Base-by-base conservation (phyloP, 1,140 invertebrate species). In the Agraylea sexmaculata region DNA sequence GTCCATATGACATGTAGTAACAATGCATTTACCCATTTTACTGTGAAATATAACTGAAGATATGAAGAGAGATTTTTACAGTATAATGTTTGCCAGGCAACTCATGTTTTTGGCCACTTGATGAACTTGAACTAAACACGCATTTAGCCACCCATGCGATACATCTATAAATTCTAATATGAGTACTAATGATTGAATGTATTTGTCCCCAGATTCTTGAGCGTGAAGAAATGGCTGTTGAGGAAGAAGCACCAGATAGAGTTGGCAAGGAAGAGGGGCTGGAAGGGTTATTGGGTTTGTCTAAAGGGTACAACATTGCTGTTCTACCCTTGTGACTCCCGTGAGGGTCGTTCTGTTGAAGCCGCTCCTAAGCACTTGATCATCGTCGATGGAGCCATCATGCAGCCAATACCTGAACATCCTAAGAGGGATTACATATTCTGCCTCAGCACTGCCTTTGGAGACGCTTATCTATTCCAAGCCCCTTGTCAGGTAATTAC, bases 201-300 rank as follows among this genome's bases (percentile, higher is more conserved):
- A n/a, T n/a, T n/a, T 32, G 10, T 10, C 20, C 21, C 0, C 66
- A 96, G 91, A 58, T 97, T 94, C 69, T 73, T 98, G 48, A 92
- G 88, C 53, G 92, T 96, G 43, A 98, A 98, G 69, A 97, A 98
- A 69, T 97, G 93, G 93, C 68, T 98, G 49, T 68, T 96, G 45
- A 78, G 92, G 46, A 94, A 94, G 66, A 94, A 94, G 62, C 87
- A 92, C 63, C 90, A 95, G 66, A 87, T 96, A 49, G 92, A 97
- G 61, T 66, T 96, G 58, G 92, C 92, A 2, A 74, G 90, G 13
- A 92, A 93, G 60, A 75, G 92, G 27, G 90, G 89, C 42, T 97
- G 93, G 93, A 95, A 95, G 65, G 87, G 88, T 33, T 97, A 97
- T 64, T 97, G 92, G 91, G 91, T 96, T 8, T 94, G 90, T 64